Evolutionary conservation across 2,888 invertebrate genomes (phyloP), one percentile per base, ranked within the genome.

Genomic region (Watsonalla binaria): DNA sequence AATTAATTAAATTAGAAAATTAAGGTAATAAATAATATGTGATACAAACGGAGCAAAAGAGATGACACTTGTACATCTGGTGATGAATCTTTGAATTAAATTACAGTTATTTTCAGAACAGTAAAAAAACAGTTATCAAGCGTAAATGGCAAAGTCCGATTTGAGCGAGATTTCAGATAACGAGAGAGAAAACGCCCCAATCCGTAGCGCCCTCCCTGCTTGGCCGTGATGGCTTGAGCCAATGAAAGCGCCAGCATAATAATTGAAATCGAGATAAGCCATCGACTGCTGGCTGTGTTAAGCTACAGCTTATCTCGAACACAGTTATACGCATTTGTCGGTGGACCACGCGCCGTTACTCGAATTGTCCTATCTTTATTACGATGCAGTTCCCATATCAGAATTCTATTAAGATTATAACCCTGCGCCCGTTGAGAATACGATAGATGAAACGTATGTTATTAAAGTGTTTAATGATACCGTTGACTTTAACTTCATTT

Each of bases 251-350:
- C 75, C 76, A 84, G 84, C 81, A 82, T 86, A 82, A 86, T 89
- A 89, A 90, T 90, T 90, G 90, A 88, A 89, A 86, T 87, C 85
- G 83, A 86, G 90, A 90, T 90, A 89, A 88, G 84, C 82, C 88
- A 80, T 82, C 83, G 80, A 80, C 79, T 86, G 86, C 84, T 81
- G 81, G 82, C 82, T 76, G 79, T 81, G 80, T 79, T 84, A 87
- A 87, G 84, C 84, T 80, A 68, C 69, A 78, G 85, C 83, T 89
- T 90, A 90, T 89, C 88, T 84, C 69, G 76, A 75, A 79, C 78
- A 75, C 70, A 74, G 78, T 77, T 78, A 76, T 80, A 84, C 82
- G 82, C 82, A 81, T 82, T 82, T 80, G 82, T 77, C 78, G 77
- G 68, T 72, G 75, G 76, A 77, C 81, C 79, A 78, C 80, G 81